Evolutionary conservation across 2,113 vertebrate genomes (phyloP).

Genomic region (Argyrosomus japonicus): DNA sequence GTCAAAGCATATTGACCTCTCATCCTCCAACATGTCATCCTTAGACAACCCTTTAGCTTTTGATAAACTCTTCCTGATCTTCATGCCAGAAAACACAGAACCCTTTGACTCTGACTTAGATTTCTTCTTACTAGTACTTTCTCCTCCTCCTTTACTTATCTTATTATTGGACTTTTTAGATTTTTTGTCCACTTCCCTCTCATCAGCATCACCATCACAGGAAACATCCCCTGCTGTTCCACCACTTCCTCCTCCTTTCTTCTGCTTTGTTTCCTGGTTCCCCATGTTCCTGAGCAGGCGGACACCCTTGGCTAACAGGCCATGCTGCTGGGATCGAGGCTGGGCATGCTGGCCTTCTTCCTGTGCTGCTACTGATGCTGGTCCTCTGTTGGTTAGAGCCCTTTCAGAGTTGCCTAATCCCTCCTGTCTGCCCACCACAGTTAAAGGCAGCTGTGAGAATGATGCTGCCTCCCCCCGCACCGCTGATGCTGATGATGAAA

Average conservation of each 20-base stretch:
- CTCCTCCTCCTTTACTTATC: constrained; percentile 82
- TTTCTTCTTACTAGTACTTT: constrained; percentile 85
- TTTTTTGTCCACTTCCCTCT: constrained; percentile 89
- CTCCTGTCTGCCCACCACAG: constrained; percentile 79
- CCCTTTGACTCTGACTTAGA: constrained; percentile 88
- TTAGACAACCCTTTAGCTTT: constrained; percentile 86
- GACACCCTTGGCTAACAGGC: constrained; percentile 85
- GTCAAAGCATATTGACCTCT: constrained; percentile 69
- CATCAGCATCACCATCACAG: constrained; percentile 81
- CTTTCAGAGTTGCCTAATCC: constrained; percentile 74
- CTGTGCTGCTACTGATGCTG: constrained; percentile 36
- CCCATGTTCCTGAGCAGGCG: constrained; percentile 89
- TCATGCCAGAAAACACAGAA: constrained; percentile 93
- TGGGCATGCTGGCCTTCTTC: constrained; percentile 56
- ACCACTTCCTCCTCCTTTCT: constrained; percentile 82
- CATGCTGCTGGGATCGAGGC: constrained; percentile 79
- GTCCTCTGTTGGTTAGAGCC: constrained; percentile 57
- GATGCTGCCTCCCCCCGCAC: constrained; percentile 61
- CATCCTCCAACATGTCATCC: constrained; percentile 88
- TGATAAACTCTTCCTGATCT: constrained; percentile 90
- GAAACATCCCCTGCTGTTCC: constrained; percentile 71
- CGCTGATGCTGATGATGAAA: constrained; percentile 76
- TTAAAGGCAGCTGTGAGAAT: constrained; percentile 75
- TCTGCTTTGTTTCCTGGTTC: constrained; percentile 95
- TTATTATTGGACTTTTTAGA: constrained; percentile 86